Conservation (phyloP, 1,140 invertebrate genomes). For the Paralvinella palmiformis region DNA sequence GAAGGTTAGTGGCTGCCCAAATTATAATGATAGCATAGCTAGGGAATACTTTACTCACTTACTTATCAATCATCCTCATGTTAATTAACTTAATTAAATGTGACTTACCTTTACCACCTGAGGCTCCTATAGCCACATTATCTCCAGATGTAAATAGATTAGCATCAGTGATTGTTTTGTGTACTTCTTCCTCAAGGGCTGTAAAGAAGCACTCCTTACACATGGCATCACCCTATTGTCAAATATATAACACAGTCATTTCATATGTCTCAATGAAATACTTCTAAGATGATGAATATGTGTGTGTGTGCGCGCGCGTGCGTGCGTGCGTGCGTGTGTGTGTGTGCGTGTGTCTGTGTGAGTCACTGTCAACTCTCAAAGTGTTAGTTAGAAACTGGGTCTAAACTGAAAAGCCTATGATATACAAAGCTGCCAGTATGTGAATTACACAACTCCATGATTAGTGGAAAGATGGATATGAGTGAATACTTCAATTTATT, state of each 20-base stretch:
- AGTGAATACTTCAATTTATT: too few species aligned
- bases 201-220: conserved; percentile 94
- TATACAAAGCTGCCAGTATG: too few species aligned
- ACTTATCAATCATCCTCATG: neutral
- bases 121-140: conserved; percentile 90
- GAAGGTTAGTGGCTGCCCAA: neutral
- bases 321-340: neutral
- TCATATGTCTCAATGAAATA: neutral
- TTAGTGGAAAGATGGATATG: too few species aligned
- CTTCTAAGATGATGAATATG: neutral
- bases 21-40: neutral
- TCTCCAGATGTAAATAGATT: conserved; percentile 80
- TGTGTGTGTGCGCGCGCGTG: neutral
- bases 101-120: conserved; percentile 77
- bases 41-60: neutral
- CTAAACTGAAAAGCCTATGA: too few species aligned
- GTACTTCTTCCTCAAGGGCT: conserved; percentile 94
- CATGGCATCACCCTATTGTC: conserved; percentile 66
- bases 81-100: neutral
- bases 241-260: conserved; percentile 9
- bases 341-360: too few species aligned
- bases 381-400: too few species aligned
- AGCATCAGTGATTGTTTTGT: conserved; percentile 82
- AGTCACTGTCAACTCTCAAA: too few species aligned
- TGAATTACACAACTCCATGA: too few species aligned